Evolutionary conservation across 2,113 vertebrate genomes (phyloP).

Genomic region (Forbesichthys agassizii): DNA sequence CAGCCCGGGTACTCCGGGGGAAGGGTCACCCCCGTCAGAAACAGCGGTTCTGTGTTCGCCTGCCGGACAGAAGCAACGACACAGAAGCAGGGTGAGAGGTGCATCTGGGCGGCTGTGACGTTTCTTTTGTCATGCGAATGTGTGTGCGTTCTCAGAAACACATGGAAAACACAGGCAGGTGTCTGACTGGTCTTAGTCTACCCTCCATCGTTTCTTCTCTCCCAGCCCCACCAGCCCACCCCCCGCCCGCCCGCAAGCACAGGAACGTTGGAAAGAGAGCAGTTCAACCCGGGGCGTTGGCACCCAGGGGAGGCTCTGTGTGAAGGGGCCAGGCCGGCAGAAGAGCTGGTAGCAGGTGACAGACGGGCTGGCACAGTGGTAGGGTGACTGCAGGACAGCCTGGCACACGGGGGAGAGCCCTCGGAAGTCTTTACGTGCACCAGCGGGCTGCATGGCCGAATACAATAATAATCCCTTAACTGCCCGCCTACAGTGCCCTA

Average conservation of each 20-base stretch:
- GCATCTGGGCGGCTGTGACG: not conserved
- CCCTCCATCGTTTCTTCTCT: slow-evolving; percentile 13
- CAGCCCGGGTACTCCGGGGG: slow-evolving; percentile 89
- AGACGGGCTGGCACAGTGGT: slow-evolving; percentile 32
- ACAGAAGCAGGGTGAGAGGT: slow-evolving; percentile 31
- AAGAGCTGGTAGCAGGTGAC: slow-evolving; percentile 27
- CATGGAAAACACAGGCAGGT: not conserved
- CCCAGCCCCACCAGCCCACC: not conserved
- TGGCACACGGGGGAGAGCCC: not conserved
- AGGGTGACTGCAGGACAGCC: slow-evolving; percentile 36
- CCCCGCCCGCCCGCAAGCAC: slow-evolving; percentile 29
- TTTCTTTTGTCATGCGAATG: not conserved
- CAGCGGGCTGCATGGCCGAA: slow-evolving; percentile 31
- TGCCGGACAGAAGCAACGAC: slow-evolving; percentile 74
- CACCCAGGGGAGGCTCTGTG: slow-evolving; percentile 32
- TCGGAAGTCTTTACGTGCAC: slow-evolving; percentile 33
- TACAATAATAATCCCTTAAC: not conserved
- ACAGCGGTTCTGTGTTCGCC: slow-evolving; percentile 95
- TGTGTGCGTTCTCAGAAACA: not conserved
- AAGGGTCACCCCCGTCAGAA: slow-evolving; percentile 93
- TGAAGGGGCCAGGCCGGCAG: slow-evolving; percentile 22
- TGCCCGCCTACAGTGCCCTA: not conserved
- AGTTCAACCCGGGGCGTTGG: slow-evolving; percentile 46
- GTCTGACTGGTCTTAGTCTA: slow-evolving; percentile 40
- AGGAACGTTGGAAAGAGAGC: slow-evolving; percentile 42